Conservation (phyloP, 2,888 invertebrate species). For the Ornithoptera priamus region DNA sequence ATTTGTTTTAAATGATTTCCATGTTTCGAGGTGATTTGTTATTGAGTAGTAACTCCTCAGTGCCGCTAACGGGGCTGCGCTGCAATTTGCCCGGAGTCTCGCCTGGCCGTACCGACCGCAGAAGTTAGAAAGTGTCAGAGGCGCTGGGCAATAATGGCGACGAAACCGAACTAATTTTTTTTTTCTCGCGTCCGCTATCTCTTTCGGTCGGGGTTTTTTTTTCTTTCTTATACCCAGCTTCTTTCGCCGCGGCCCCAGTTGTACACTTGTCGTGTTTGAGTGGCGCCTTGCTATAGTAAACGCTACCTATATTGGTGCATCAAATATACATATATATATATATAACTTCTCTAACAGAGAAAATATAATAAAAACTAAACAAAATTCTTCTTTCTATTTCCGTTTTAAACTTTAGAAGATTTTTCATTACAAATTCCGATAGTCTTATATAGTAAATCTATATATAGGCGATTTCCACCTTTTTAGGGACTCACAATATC, state of each 20-base stretch:
- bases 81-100: conserved; percentile 34
- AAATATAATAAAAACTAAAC: too few species aligned
- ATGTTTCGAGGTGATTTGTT: too few species aligned
- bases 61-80: conserved; percentile 14
- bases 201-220: conserved; percentile 27
- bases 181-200: conserved; percentile 31
- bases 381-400: too few species aligned
- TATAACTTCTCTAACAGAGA: too few species aligned
- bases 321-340: too few species aligned
- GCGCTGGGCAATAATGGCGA: conserved; percentile 36
- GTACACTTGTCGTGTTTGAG: conserved; percentile 52
- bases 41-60: too few species aligned
- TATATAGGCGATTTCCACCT: too few species aligned
- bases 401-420: too few species aligned
- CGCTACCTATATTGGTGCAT: background rate
- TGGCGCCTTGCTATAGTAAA: conserved; percentile 44
- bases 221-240: conserved; percentile 34
- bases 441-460: too few species aligned
- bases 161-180: conserved; percentile 29
- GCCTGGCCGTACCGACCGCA: conserved; percentile 31
- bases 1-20: too few species aligned
- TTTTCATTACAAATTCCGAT: too few species aligned
- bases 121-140: conserved; percentile 39
- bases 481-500: too few species aligned
- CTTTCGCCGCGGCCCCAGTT: conserved; percentile 32